Evolutionary conservation across 2,888 invertebrate genomes (phyloP), one percentile per base, ranked within the genome.

Genomic region (Parnassius orleans): DNA sequence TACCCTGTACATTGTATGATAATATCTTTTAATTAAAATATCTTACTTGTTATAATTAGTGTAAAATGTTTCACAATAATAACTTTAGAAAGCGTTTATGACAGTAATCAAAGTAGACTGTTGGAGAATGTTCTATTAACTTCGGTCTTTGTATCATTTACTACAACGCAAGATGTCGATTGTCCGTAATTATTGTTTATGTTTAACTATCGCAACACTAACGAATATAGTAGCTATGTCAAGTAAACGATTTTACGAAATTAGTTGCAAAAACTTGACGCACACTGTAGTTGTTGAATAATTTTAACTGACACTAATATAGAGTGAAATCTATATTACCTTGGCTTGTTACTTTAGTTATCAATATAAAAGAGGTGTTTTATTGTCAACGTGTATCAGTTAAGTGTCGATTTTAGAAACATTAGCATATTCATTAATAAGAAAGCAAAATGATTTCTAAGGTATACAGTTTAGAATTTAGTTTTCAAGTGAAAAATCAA

Each of bases 261-360:
- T 66, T 62, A 62, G 61, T 52, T 57, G 53, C 60, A 66, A 58
- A 58, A 66, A 63, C 56, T 47, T 50, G 65, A 72, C 70, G 77
- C 77, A 78, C 73, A 76, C 74, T 68, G 70, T 75, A 77, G 72
- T 73, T 73, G 68, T 68, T 72, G 70, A 79, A 80, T 78, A 76
- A 79, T 79, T 77, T 80, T 72, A 75, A 75, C 69, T 66, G 73
- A 78, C 76, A 75, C 57, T 61, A 59, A 54, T 72, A 81, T 80
- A 80, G 69, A 82, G 85, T 79, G 89, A 87, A 88, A 89, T 84
- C 86, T 75, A 79, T 78, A 80, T 89, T 79, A 83, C 88, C 87
- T 89, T 90, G 89, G 79, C 73, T 73, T 66, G 66, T 66, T 72
- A 81, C 77, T 67, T 77, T 82, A 82, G 76, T 76, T 79, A 76